phyloP scores from a whole-genome alignment of 2,888 invertebrate species.

The Standfussiana lucernea region DNA sequence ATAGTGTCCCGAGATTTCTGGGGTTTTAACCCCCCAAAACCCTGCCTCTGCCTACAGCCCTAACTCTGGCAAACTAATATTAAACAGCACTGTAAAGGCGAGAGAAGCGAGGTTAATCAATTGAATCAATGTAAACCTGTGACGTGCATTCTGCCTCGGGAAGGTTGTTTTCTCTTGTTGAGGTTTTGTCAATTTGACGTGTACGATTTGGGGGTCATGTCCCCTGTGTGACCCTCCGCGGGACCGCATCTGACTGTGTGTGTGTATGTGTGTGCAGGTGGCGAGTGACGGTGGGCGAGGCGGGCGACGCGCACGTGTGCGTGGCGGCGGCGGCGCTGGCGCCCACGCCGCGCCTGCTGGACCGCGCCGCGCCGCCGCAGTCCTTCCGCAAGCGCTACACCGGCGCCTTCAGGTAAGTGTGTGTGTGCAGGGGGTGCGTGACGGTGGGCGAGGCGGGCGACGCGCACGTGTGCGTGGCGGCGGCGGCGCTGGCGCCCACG shows the following conservation, averaged over 20 bases:
- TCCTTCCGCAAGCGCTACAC: conserved; percentile 92
- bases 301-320: conserved; percentile 81
- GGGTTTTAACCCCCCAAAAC: neutral
- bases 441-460: conserved; percentile 54
- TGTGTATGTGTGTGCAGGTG: conserved; percentile 45
- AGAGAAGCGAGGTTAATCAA: too few species aligned
- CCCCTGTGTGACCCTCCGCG: neutral
- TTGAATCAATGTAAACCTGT: too few species aligned
- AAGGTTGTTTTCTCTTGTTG: too few species aligned
- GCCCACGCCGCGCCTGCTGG: conserved; percentile 92
- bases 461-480: conserved; percentile 90
- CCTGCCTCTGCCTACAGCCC: neutral
- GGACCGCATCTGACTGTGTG: neutral
- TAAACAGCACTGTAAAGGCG: too few species aligned
- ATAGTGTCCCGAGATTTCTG: too few species aligned
- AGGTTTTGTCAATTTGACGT: too few species aligned
- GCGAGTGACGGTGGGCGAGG: conserved; percentile 50
- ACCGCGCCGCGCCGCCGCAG: conserved; percentile 92
- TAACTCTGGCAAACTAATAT: too few species aligned
- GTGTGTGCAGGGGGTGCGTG: conserved; percentile 53
- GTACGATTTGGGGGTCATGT: too few species aligned
- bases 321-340: conserved; percentile 92
- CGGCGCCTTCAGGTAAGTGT: conserved; percentile 91
- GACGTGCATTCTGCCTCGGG: too few species aligned
- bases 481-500: conserved; percentile 92